Conservation (phyloP, 2,113 vertebrate genomes). For the Peromyscus maniculatus region DNA sequence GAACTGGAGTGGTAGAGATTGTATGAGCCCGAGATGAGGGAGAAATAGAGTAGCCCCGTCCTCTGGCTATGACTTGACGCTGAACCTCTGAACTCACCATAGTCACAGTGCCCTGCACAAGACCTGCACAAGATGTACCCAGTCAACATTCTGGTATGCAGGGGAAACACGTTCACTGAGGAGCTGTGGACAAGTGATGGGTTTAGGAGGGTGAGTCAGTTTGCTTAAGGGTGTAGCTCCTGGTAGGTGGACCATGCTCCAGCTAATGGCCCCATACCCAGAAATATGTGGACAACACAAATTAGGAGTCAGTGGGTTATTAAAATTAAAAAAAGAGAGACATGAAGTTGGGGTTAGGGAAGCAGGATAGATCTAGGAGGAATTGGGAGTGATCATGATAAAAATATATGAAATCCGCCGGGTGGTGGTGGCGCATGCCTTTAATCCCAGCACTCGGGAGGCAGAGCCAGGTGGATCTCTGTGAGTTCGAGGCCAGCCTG, state of each 20-base stretch:
- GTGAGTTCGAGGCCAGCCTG: too few species aligned
- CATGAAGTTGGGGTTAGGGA: not conserved
- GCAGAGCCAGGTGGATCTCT: too few species aligned
- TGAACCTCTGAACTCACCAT: not conserved
- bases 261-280: too few species aligned
- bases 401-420: not conserved
- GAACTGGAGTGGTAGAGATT: not conserved
- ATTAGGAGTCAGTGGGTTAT: not conserved
- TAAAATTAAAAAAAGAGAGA: not conserved
- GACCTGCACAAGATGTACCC: not conserved
- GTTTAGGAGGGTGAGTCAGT: not conserved
- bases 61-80: too few species aligned
- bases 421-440: too few species aligned
- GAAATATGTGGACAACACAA: not conserved
- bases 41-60: not conserved
- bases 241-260: too few species aligned
- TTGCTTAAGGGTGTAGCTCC: not conserved
- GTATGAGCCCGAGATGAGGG: not conserved
- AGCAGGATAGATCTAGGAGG: not conserved
- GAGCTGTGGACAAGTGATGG: not conserved
- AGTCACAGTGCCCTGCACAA: not conserved
- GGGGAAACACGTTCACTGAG: not conserved
- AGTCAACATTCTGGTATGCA: too few species aligned
- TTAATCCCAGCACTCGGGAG: too few species aligned
- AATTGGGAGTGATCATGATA: not conserved